Percentiles rank a stretch among this genome's conserved stretches.
These are phyloP conservation scores for Doryteuthis pealeii DNA, from an alignment of 1,140 invertebrate species.

Conservation along the genomic window DNA sequence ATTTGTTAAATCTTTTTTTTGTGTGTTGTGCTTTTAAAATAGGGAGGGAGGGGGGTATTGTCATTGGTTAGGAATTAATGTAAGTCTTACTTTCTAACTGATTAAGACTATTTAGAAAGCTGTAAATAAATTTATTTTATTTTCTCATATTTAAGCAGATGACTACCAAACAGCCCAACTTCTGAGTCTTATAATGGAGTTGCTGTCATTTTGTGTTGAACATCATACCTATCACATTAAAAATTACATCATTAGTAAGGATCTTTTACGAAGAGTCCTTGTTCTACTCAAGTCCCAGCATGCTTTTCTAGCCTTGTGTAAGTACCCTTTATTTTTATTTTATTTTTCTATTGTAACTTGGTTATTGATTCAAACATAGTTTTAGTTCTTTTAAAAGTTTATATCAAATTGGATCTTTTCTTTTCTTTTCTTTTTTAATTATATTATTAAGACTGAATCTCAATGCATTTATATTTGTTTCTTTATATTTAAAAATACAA, in stretches of 20 bases:
- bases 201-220: conserved; percentile 99
- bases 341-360: not conserved
- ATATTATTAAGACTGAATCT: too few species aligned
- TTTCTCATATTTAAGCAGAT: conserved; percentile 65
- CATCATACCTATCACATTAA: conserved; percentile 99
- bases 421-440: too few species aligned
- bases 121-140: not conserved
- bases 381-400: too few species aligned
- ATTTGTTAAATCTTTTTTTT: too few species aligned
- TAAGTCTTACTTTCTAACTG: too few species aligned
- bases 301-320: conserved; percentile 94
- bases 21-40: too few species aligned
- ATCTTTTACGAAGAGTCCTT: conserved; percentile 89
- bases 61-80: too few species aligned
- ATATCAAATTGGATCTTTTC: not conserved
- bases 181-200: conserved; percentile 88
- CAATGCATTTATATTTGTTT: too few species aligned
- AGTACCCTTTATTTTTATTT: conserved; percentile 43
- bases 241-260: conserved; percentile 96
- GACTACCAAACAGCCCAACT: conserved; percentile 96
- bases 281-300: conserved; percentile 97
- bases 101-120: too few species aligned
- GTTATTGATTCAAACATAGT: not conserved
- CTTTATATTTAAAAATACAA: too few species aligned
- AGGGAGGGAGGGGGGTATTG: too few species aligned